Conservation (phyloP, 2,797 vertebrate genomes). For the Scomberomorus guttatus region DNA sequence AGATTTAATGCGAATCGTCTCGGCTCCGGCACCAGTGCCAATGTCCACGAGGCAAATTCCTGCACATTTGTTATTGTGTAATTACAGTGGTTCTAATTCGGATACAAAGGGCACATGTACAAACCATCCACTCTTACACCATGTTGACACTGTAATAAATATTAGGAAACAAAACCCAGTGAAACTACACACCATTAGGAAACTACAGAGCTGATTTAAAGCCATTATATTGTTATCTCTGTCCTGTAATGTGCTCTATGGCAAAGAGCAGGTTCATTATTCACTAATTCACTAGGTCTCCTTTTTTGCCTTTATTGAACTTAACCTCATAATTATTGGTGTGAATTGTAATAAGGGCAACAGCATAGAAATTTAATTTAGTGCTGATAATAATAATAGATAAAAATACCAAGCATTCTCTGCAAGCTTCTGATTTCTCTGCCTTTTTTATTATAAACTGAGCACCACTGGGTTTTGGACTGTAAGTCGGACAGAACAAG, state of each 20-base stretch:
- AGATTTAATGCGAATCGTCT: conserved; percentile 48
- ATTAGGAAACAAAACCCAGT: conserved; percentile 33
- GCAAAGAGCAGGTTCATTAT: conserved; percentile 39
- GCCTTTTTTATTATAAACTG: no score
- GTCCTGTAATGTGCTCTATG: conserved; percentile 34
- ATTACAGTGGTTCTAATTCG: conserved; percentile 55
- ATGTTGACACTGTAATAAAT: conserved; percentile 47
- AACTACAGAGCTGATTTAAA: conserved; percentile 46
- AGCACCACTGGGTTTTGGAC: neutral
- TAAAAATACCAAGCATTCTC: neutral
- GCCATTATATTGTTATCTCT: conserved; percentile 55
- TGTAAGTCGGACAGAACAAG: neutral
- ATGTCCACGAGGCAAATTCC: conserved; percentile 16
- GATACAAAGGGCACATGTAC: conserved; percentile 44
- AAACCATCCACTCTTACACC: conserved; percentile 24
- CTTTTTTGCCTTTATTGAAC: conserved; percentile 17
- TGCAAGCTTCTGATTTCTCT: neutral
- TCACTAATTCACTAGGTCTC: conserved; percentile 5
- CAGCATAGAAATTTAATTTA: neutral
- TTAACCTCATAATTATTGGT: neutral
- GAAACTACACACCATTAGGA: conserved; percentile 43
- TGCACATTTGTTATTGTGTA: conserved; percentile 49
- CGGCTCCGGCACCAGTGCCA: neutral
- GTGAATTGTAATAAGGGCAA: conserved; percentile 2
- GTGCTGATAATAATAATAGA: neutral